Evolutionary conservation across 2,113 vertebrate species (phyloP).

Genomic region (Globicephala melas): DNA sequence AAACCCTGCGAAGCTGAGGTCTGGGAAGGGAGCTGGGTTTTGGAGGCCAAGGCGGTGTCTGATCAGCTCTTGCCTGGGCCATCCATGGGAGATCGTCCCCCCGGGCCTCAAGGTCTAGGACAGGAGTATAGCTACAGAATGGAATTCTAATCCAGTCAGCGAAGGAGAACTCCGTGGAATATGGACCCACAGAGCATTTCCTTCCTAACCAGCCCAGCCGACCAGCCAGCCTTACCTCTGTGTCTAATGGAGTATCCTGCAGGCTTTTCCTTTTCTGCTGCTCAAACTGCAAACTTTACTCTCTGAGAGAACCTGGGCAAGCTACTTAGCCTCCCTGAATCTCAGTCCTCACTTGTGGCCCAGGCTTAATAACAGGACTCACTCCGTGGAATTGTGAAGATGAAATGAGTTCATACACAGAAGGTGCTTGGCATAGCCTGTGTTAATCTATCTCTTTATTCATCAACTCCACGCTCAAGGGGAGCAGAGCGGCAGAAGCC

Average conservation of each 20-base stretch:
- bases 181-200: background rate
- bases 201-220: background rate
- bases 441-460: fast-evolving
- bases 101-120: background rate
- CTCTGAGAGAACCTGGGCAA: background rate
- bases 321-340: background rate
- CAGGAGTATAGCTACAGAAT: background rate
- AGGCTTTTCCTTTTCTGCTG: background rate
- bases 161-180: background rate
- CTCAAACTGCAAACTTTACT: background rate
- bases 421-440: background rate
- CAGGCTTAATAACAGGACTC: background rate
- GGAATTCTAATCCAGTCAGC: background rate
- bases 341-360: background rate
- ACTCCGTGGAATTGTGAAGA: background rate
- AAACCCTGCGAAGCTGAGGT: background rate
- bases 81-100: background rate
- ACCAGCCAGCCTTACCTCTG: background rate
- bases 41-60: background rate
- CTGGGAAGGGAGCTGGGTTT: background rate
- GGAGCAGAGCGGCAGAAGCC: background rate
- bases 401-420: background rate
- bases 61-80: background rate
- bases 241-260: background rate
- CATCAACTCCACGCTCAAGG: background rate